These are phyloP conservation scores for Telenomus remus DNA, from an alignment of 1,140 invertebrate genomes.

Conservation along the genomic window DNA sequence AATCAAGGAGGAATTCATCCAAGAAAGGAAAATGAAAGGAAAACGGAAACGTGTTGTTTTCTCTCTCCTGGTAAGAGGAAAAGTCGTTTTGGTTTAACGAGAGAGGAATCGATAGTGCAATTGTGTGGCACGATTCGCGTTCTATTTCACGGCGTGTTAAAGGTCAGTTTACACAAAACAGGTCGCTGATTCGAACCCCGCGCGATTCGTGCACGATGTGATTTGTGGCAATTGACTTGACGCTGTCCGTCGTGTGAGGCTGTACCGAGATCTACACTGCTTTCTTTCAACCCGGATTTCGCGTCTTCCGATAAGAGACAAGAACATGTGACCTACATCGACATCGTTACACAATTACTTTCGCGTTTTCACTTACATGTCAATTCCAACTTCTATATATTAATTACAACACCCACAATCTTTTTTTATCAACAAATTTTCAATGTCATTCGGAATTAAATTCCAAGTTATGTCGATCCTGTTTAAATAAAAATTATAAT, in stretches of 20 bases:
- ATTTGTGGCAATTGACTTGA: constrained; percentile 51
- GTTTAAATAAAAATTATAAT: too few species aligned
- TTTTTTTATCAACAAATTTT: too few species aligned
- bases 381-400: constrained; percentile 39
- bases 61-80: too few species aligned
- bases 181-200: constrained; percentile 44
- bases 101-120: constrained; percentile 27
- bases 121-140: constrained; percentile 46
- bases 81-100: too few species aligned
- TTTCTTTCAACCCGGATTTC: constrained; percentile 57
- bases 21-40: too few species aligned
- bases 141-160: constrained; percentile 45
- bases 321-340: constrained; percentile 50
- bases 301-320: constrained; percentile 56
- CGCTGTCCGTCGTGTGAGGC: constrained; percentile 51
- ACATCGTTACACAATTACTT: constrained; percentile 46
- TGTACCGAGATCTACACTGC: constrained; percentile 43
- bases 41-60: too few species aligned
- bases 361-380: constrained; percentile 49
- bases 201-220: constrained; percentile 51
- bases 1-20: too few species aligned
- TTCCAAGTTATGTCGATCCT: too few species aligned
- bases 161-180: constrained; percentile 53
- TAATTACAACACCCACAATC: constrained; percentile 21
- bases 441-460: too few species aligned